These are phyloP conservation scores for Anguilla marmorata DNA, from an alignment of 2,797 vertebrate genomes.

Conservation along the genomic window DNA sequence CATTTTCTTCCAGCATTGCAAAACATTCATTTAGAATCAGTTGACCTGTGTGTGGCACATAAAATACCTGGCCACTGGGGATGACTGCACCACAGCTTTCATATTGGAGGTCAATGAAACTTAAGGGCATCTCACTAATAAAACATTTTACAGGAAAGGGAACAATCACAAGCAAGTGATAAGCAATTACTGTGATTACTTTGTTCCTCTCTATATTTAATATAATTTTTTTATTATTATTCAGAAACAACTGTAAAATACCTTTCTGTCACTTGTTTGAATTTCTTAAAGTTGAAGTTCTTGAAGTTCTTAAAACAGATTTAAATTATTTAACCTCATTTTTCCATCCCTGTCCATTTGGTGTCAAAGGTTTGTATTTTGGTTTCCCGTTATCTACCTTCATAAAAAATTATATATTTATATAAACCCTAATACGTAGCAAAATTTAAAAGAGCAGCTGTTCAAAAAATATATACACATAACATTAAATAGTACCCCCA, in stretches of 20 bases:
- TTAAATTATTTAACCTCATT: background rate
- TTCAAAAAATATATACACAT: background rate
- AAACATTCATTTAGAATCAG: conserved; percentile 42
- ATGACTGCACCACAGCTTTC: conserved; percentile 36
- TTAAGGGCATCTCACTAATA: conserved; percentile 26
- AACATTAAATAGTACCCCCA: background rate
- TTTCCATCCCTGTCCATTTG: background rate
- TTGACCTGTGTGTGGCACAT: conserved; percentile 24
- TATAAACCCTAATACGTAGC: background rate
- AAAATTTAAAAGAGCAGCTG: background rate
- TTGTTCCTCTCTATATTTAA: background rate
- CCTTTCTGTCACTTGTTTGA: background rate
- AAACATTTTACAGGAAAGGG: background rate
- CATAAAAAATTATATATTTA: background rate
- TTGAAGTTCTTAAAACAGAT: background rate
- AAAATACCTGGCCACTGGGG: conserved; percentile 33
- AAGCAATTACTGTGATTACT: background rate
- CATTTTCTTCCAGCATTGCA: conserved; percentile 39
- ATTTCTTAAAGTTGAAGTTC: background rate
- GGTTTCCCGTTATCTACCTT: background rate
- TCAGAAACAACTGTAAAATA: background rate
- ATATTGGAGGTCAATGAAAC: conserved; percentile 32
- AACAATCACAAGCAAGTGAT: background rate
- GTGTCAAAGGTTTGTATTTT: background rate
- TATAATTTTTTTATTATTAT: background rate